Percentiles rank a stretch among this genome's conserved stretches.
Conservation (phyloP, 2,797 vertebrate species). For the Aldrovandia affinis region DNA sequence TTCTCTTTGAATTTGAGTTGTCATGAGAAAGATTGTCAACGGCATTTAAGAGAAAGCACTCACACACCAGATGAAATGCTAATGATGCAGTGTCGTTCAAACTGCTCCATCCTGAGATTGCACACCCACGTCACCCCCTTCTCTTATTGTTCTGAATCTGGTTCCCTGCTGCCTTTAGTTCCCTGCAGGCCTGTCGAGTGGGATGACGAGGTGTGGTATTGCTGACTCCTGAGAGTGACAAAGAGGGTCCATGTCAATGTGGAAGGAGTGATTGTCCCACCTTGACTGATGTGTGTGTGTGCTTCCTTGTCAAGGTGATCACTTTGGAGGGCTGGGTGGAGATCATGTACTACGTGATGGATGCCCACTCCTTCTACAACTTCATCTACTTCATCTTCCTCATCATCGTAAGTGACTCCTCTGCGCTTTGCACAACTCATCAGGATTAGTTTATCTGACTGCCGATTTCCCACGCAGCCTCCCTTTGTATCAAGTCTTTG, state of each 20-base stretch:
- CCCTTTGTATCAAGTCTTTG: background rate
- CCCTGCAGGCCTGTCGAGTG: background rate
- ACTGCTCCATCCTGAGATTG: background rate
- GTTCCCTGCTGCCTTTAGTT: background rate
- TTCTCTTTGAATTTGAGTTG: background rate
- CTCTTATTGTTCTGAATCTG: background rate
- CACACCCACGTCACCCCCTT: background rate
- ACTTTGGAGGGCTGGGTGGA: constrained; percentile 85
- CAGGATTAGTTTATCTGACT: background rate
- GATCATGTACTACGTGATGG: constrained; percentile 88
- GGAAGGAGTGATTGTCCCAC: too few species aligned
- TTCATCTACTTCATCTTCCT: constrained; percentile 86
- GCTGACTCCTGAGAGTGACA: too few species aligned
- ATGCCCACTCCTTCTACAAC: constrained; percentile 85
- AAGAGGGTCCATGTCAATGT: too few species aligned
- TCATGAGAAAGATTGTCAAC: background rate
- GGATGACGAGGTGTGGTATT: background rate
- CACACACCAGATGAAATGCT: background rate
- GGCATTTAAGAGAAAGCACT: background rate
- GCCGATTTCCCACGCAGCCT: background rate
- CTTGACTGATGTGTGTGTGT: background rate
- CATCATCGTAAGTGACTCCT: constrained; percentile 78
- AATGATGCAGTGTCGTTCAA: background rate
- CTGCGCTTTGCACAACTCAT: too few species aligned
- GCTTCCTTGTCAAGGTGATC: constrained; percentile 70